These are phyloP conservation scores for Enoplosus armatus DNA, from an alignment of 2,797 vertebrate species.

Conservation along the genomic window DNA sequence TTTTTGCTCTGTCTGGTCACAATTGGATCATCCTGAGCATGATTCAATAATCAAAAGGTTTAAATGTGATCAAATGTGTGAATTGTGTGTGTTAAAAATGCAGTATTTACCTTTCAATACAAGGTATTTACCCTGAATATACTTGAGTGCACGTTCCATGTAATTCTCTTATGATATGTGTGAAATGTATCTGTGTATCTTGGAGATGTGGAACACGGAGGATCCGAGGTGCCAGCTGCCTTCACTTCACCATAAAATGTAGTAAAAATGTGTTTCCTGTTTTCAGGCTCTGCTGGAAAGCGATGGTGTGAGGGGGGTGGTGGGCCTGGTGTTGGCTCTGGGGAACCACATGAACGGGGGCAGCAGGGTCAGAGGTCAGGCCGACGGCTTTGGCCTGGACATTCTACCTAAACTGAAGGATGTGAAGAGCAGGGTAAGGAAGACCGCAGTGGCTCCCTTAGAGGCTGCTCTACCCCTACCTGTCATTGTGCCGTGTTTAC, in stretches of 20 bases:
- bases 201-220: neutral
- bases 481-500: neutral
- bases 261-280: neutral
- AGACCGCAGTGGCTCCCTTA: neutral
- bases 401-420: slow-evolving; percentile 99
- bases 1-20: too few relatives aligned
- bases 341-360: slow-evolving; percentile 99
- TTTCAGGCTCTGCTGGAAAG: slow-evolving; percentile 88
- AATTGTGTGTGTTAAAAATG: too few relatives aligned
- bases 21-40: too few relatives aligned
- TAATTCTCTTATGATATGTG: neutral
- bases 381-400: slow-evolving; percentile 96
- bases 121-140: neutral
- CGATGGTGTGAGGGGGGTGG: slow-evolving; percentile 88
- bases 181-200: neutral
- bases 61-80: neutral
- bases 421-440: slow-evolving; percentile 93
- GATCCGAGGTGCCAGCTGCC: neutral
- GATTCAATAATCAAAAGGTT: neutral
- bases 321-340: slow-evolving; percentile 94
- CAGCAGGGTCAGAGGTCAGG: slow-evolving; percentile 93
- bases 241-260: neutral
- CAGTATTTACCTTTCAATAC: neutral
- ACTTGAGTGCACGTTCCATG: neutral
- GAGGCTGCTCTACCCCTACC: neutral